Evolutionary conservation across 2,113 vertebrate genomes (phyloP).

Genomic region (Anthoscopus minutus): DNA sequence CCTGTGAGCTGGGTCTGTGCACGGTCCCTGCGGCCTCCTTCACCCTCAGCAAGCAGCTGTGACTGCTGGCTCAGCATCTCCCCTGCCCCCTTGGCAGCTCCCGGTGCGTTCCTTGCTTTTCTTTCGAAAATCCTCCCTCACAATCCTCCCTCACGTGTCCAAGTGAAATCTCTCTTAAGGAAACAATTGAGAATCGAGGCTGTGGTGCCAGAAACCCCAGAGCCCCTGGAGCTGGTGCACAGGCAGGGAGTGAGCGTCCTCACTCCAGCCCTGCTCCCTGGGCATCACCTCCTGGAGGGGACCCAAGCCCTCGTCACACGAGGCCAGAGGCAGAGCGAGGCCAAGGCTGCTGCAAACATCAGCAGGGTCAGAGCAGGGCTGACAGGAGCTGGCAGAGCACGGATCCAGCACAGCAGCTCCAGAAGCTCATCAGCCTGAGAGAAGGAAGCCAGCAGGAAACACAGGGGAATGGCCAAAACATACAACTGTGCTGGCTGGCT

Average conservation of each 20-base stretch:
- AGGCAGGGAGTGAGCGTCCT: background rate
- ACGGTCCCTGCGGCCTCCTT: background rate
- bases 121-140: background rate
- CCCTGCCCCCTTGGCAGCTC: constrained; percentile 21
- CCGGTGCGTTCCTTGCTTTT: background rate
- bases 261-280: background rate
- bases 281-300: constrained; percentile 31
- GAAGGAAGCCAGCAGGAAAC: constrained; percentile 4
- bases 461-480: background rate
- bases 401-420: background rate
- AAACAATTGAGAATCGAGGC: constrained; percentile 29
- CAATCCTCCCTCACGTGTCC: background rate
- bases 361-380: background rate
- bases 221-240: background rate
- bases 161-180: background rate
- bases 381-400: background rate
- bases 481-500: background rate
- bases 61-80: background rate
- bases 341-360: background rate
- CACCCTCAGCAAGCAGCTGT: background rate
- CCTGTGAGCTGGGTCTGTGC: background rate
- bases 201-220: constrained; percentile 36
- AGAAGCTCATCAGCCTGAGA: background rate
- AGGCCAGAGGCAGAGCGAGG: background rate
- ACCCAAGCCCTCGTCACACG: background rate